A percentile compares a stretch with the other conserved stretches of the same genome.
Conservation (phyloP, 2,797 vertebrate genomes). For the Scleropages formosus region DNA sequence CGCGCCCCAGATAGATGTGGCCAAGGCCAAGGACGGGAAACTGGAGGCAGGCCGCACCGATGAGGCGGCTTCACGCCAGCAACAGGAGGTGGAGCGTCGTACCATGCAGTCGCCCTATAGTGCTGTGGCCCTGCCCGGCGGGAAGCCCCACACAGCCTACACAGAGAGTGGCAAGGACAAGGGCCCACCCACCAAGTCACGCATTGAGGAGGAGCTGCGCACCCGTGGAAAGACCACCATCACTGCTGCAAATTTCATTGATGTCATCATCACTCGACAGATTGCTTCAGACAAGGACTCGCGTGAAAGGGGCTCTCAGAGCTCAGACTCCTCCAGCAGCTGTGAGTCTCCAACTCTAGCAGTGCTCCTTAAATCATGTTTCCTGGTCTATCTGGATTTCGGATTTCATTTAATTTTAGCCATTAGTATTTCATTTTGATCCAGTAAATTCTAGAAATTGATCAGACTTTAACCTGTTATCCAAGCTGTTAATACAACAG, state of each 20-base stretch:
- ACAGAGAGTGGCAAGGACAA: slow-evolving; percentile 83
- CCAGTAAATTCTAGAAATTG: no score
- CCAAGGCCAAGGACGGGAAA: slow-evolving; percentile 87
- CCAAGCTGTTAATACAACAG: no score
- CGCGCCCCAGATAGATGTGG: slow-evolving; percentile 91
- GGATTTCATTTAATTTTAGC: not conserved
- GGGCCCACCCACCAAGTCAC: slow-evolving; percentile 86
- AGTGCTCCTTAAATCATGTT: not conserved
- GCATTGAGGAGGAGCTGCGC: slow-evolving; percentile 95
- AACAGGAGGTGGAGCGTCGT: slow-evolving; percentile 82
- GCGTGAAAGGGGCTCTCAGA: slow-evolving; percentile 89
- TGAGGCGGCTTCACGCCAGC: slow-evolving; percentile 69
- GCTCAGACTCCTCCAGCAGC: slow-evolving; percentile 93
- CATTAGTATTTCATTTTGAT: no score
- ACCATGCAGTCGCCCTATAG: slow-evolving; percentile 82
- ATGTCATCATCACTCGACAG: slow-evolving; percentile 98
- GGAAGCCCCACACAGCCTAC: slow-evolving; percentile 80
- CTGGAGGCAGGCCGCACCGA: slow-evolving; percentile 80
- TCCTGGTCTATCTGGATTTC: not conserved
- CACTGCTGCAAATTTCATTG: slow-evolving; percentile 97
- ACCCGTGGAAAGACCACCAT: slow-evolving; percentile 97
- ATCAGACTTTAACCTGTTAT: no score
- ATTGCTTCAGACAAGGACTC: slow-evolving; percentile 96
- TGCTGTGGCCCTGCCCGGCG: slow-evolving; percentile 76
- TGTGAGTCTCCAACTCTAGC: slow-evolving; percentile 68